These are phyloP conservation scores for Thecophora atra DNA, from an alignment of 2,888 invertebrate genomes.

Conservation along the genomic window DNA sequence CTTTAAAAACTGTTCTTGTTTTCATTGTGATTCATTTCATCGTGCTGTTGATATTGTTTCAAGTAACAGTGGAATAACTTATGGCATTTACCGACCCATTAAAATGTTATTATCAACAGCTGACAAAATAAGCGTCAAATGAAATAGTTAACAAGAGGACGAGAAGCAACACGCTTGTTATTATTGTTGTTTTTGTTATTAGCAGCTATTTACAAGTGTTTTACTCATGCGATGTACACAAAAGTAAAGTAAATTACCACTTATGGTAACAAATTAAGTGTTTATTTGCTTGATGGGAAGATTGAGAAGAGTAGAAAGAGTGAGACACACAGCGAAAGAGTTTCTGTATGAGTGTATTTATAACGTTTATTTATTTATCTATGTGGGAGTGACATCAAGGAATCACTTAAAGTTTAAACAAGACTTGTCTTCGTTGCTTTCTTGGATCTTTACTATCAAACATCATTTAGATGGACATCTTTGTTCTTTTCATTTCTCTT, in stretches of 20 bases:
- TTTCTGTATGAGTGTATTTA: slow-evolving; percentile 1
- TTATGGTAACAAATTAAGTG: slow-evolving; percentile 32
- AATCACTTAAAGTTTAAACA: too few relatives aligned
- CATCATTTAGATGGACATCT: too few relatives aligned
- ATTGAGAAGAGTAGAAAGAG: not conserved
- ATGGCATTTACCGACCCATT: not conserved
- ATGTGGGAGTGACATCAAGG: too few relatives aligned
- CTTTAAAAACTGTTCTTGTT: too few relatives aligned
- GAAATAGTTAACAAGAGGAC: not conserved
- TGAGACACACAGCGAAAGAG: too few relatives aligned
- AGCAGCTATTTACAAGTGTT: not conserved
- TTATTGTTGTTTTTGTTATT: slow-evolving; percentile 9
- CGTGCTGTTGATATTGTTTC: not conserved
- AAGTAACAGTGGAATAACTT: not conserved
- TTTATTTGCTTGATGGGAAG: slow-evolving; percentile 10
- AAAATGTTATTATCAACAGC: slow-evolving; percentile 1
- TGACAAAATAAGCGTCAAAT: slow-evolving; percentile 8
- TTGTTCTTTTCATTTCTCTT: too few relatives aligned
- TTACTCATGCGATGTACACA: not conserved
- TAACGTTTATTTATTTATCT: not conserved
- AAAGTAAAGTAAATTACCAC: slow-evolving; percentile 21
- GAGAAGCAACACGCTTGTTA: too few relatives aligned
- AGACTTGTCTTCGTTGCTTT: too few relatives aligned
- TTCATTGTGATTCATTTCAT: too few relatives aligned
- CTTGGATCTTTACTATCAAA: too few relatives aligned